These are phyloP conservation scores for Seira musarum DNA, from an alignment of 2,888 invertebrate species.

Conservation along the genomic window DNA sequence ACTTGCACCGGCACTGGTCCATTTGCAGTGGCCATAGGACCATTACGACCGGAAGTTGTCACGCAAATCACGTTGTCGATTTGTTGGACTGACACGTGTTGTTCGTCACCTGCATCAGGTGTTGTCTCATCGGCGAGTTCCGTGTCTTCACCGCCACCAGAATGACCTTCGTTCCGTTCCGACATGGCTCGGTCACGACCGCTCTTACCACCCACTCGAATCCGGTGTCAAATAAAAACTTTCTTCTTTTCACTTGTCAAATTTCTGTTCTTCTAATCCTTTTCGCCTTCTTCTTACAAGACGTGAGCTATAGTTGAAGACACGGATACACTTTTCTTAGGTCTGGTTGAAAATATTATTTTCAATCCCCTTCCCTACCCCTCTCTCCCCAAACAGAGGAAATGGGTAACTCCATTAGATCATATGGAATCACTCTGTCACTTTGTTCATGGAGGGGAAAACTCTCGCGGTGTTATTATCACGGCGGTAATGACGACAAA, in stretches of 20 bases:
- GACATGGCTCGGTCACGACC: conserved; percentile 65
- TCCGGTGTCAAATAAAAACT: not conserved
- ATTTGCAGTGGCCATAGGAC: conserved; percentile 19
- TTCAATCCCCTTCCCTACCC: not conserved
- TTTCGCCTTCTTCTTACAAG: not conserved
- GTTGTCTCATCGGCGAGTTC: conserved; percentile 64
- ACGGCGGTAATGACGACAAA: conserved; percentile 47
- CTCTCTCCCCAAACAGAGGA: not conserved
- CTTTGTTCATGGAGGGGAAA: conserved; percentile 1
- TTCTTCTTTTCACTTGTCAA: conserved; percentile 4
- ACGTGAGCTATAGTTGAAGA: not conserved
- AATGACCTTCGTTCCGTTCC: conserved; percentile 66
- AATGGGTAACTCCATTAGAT: not conserved
- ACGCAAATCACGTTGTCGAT: conserved; percentile 62
- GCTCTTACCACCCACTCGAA: conserved; percentile 27
- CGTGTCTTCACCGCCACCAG: conserved; percentile 62
- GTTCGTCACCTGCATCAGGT: conserved; percentile 40
- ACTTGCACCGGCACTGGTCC: conserved; percentile 47
- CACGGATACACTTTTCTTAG: not conserved
- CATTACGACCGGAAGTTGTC: conserved; percentile 51
- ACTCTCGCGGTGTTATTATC: conserved; percentile 24
- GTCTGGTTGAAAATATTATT: too few relatives aligned
- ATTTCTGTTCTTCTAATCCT: not conserved
- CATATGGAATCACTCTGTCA: conserved; percentile 19
- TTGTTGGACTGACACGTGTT: conserved; percentile 60